phyloP scores from a whole-genome alignment of 1,140 invertebrate genomes.

The Tetraneura akinire region DNA sequence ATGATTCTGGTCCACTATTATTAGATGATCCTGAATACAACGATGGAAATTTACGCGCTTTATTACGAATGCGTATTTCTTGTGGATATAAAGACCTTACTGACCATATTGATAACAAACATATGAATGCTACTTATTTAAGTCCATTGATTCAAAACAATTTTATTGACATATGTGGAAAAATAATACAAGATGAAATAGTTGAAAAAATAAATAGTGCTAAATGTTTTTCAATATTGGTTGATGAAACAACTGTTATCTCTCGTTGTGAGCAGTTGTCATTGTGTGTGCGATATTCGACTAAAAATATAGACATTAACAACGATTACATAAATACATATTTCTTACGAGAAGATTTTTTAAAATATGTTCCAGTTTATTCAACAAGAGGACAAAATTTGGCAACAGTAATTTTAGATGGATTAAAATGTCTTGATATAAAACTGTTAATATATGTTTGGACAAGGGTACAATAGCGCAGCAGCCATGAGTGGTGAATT shows the following conservation, averaged over 20 bases:
- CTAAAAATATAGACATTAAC: too few relatives aligned
- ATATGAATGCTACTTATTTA: too few relatives aligned
- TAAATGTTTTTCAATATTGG: constrained; percentile 52
- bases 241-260: constrained; percentile 53
- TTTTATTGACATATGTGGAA: constrained; percentile 52
- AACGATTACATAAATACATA: constrained; percentile 48
- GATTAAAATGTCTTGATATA: constrained; percentile 37
- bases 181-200: constrained; percentile 48
- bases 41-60: too few relatives aligned
- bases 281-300: constrained; percentile 40
- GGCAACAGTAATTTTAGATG: constrained; percentile 44
- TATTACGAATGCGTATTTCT: too few relatives aligned
- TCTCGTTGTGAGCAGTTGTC: constrained; percentile 53
- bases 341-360: constrained; percentile 52
- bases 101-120: too few relatives aligned
- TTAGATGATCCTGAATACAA: not conserved
- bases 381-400: constrained; percentile 53
- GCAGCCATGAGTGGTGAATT: not conserved
- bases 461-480: too few relatives aligned
- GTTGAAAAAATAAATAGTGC: constrained; percentile 51
- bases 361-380: constrained; percentile 55
- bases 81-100: too few relatives aligned
- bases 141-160: constrained; percentile 53
- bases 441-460: too few relatives aligned
- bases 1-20: not conserved